Evolutionary conservation across 1,140 invertebrate genomes (phyloP), one percentile per base, ranked within the genome.

Genomic region (Nixonia krombeini): DNA sequence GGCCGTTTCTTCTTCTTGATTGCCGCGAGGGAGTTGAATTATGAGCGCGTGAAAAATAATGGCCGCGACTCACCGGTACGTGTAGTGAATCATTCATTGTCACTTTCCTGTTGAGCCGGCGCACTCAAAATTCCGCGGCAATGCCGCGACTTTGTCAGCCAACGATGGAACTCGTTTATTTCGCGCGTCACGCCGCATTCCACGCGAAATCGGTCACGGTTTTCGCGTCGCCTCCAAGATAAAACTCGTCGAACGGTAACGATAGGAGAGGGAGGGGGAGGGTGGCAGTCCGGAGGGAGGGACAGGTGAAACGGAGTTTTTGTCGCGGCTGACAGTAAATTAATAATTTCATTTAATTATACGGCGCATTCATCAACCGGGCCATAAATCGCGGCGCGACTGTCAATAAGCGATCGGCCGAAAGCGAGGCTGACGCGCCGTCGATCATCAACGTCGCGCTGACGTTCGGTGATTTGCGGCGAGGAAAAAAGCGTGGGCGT

Each of bases 71-170:
- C 70, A 46, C 53, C 26, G 63, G 51, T 70, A 61, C 66, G 68
- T 72, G 71, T 70, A 64, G 65, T 69, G 68, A 72, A 73, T 71
- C 66, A 57, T 70, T 72, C 65, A 70, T 70, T 71, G 68, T 70
- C 71, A 72, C 59, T 70, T 73, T 75, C 59, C 56, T 56, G 56
- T 71, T 58, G 61, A 70, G 57, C 44, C 62, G 56, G 18, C 49
- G 61, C 57, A 46, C 53, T 61, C 61, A 52, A 62, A 57, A 70
- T 65, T 70, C 65, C 64, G 55, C 46, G 51, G 37, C 51, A 45
- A 21, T 51, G 47, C 56, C 31, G 49, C 51, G 61, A 64, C 45
- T 56, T 51, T 56, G 45, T 35, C 25, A 21, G 33, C n/a, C 33
- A n/a, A 26, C 31, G 18, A 15, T 49, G 46, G 23, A 49, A 49